Evolutionary conservation across 2,113 vertebrate species (phyloP), one percentile per base, ranked within the genome.

Genomic region (Callipepla squamata): DNA sequence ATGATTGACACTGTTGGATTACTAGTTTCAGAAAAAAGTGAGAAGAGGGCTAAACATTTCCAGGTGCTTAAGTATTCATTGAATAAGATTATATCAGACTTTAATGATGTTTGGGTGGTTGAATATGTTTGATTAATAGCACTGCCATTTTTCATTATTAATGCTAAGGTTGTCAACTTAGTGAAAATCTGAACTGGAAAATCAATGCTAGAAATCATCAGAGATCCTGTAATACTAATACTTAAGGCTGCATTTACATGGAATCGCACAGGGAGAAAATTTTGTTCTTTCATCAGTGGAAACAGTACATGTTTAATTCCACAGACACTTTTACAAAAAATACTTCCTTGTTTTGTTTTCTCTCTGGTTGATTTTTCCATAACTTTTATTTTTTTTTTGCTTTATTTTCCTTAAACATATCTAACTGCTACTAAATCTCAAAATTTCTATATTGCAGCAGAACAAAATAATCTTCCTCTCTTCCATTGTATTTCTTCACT

Each of bases 91-190:
- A 20, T 73, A 93, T 63, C 16, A 55, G 36, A 8, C 65, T 87
- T 92, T 91, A 79, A 84, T 69, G 67, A 79, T 53, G 21, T 77
- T 89, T 89, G 81, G 32, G 68, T 87, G 59, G 42, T 47, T 94
- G 78, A 94, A 85, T 18, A 51, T 42, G 9, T 91, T 89, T 85
- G 84, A 92, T 89, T 92, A 92, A 89, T 89, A 91, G 66, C 90
- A 58, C 18, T 85, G 30, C 17, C 0, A 0, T 5, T 74, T 89
- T 93, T 93, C 38, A 58, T 89, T 94, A 73, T 45, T 87, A 76
- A 68, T 51, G 30, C 36, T 58, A 65, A 80, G 25, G 30, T 30
- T 73, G 80, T 67, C 48, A 85, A 63, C n/a, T 51, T 81, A 25
- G 63, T 77, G 58, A 78, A 87, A 87, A 25, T 57, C 34, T 72